Percentiles rank a stretch among this genome's conserved stretches.
Evolutionary conservation across 2,888 invertebrate species (phyloP).

Genomic region (Parnassius mnemosyne): DNA sequence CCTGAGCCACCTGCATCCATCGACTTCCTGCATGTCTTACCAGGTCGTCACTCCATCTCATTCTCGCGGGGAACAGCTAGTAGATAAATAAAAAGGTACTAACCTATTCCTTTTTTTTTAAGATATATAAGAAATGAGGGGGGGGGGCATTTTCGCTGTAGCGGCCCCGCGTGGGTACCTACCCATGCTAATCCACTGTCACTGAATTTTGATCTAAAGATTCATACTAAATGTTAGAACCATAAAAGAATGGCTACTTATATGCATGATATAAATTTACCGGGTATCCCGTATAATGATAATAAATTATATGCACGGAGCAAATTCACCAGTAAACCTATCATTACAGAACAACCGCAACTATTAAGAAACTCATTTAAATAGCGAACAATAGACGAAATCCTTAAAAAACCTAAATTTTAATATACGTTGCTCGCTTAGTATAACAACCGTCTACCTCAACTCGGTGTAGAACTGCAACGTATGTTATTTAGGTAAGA

Average conservation of each 20-base stretch:
- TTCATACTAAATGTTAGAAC: too few species aligned
- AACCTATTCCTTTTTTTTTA: too few species aligned
- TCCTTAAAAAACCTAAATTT: not conserved
- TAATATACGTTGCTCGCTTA: constrained; percentile 7
- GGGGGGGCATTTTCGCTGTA: too few species aligned
- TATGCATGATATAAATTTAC: constrained; percentile 8
- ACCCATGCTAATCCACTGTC: too few species aligned
- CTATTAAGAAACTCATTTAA: not conserved
- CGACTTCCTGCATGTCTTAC: too few species aligned
- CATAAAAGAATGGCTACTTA: not conserved
- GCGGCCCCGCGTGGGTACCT: too few species aligned
- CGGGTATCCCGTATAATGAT: constrained; percentile 14
- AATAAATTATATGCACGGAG: constrained; percentile 17
- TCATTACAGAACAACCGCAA: constrained; percentile 15
- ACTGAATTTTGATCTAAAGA: too few species aligned
- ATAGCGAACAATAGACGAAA: not conserved
- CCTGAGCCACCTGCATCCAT: too few species aligned
- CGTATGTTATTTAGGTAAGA: not conserved
- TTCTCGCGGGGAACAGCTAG: too few species aligned
- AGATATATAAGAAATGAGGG: too few species aligned
- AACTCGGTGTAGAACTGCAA: not conserved
- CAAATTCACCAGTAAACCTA: constrained; percentile 20
- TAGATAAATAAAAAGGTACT: too few species aligned
- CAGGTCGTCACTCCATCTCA: too few species aligned
- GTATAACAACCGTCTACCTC: not conserved